These are phyloP conservation scores for Meleagris gallopavo DNA, from an alignment of 2,113 vertebrate genomes.

Conservation along the genomic window DNA sequence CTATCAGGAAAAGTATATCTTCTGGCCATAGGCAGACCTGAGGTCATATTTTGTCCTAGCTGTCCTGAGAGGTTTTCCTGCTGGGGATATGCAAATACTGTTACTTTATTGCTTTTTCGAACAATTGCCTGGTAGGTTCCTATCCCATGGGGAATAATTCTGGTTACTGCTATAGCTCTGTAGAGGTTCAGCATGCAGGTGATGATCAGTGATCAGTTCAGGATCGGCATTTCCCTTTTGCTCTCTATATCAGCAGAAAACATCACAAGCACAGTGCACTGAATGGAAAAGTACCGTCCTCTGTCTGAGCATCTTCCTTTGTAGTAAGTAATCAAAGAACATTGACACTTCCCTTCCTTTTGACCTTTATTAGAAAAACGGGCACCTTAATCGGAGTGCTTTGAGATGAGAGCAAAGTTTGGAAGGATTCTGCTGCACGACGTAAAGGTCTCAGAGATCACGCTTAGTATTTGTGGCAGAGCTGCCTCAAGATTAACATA, in stretches of 20 bases:
- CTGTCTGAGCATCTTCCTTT: not conserved
- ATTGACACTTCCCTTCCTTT: constrained; percentile 33
- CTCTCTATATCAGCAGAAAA: constrained; percentile 1
- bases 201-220: not conserved
- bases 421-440: constrained; percentile 41
- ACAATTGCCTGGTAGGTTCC: not conserved
- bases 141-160: not conserved
- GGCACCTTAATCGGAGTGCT: not conserved
- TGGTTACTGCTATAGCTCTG: not conserved
- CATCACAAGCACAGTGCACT: not conserved
- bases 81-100: not conserved
- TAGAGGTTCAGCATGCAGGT: not conserved
- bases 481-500: constrained; percentile 76
- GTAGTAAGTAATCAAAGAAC: not conserved
- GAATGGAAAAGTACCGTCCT: not conserved
- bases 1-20: not conserved
- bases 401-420: constrained; percentile 40
- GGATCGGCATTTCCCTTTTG: not conserved
- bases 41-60: not conserved
- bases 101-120: not conserved
- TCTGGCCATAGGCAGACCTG: not conserved
- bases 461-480: constrained; percentile 64
- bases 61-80: not conserved
- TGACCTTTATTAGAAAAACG: constrained; percentile 70
- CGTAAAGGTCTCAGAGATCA: constrained; percentile 70